Conservation (phyloP, 1,140 invertebrate species). For the Dreissena rostriformis region DNA sequence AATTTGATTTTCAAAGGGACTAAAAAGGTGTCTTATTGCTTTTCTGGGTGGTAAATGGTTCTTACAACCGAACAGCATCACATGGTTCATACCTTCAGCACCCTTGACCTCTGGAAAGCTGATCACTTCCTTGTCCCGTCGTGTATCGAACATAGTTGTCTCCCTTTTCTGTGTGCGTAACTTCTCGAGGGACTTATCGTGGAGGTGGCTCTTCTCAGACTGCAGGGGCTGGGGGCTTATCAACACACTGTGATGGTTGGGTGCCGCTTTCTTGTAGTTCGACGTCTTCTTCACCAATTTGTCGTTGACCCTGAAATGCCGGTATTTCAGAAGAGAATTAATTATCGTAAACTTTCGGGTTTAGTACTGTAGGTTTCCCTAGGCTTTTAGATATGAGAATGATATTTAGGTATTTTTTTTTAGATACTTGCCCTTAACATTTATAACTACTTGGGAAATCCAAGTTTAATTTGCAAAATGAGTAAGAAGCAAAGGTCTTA, state of each 20-base stretch:
- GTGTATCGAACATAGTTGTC: slow-evolving; percentile 52
- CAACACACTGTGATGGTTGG: slow-evolving; percentile 69
- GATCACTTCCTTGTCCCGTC: slow-evolving; percentile 68
- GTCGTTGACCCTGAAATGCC: slow-evolving; percentile 88
- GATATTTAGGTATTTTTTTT: too few relatives aligned
- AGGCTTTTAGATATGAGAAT: too few relatives aligned
- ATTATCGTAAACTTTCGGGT: too few relatives aligned
- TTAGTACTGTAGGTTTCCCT: too few relatives aligned
- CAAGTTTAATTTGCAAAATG: too few relatives aligned
- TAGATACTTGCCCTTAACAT: too few relatives aligned
- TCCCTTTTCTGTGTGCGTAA: slow-evolving; percentile 55
- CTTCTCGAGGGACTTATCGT: slow-evolving; percentile 68
- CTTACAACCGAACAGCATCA: too few relatives aligned
- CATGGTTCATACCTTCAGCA: slow-evolving; percentile 69
- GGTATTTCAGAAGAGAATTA: background rate
- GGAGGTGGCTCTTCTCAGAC: slow-evolving; percentile 74
- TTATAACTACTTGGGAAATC: too few relatives aligned
- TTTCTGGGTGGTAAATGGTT: too few relatives aligned
- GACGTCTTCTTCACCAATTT: slow-evolving; percentile 64
- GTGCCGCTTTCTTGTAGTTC: slow-evolving; percentile 59
- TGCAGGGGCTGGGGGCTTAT: slow-evolving; percentile 72
- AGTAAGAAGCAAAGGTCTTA: too few relatives aligned
- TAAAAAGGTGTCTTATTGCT: too few relatives aligned
- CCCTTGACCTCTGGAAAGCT: slow-evolving; percentile 76
- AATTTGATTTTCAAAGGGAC: too few relatives aligned